A percentile compares a stretch with the other conserved stretches of the same genome.
Conservation (phyloP, 2,113 vertebrate genomes). For the Pipa parva region DNA sequence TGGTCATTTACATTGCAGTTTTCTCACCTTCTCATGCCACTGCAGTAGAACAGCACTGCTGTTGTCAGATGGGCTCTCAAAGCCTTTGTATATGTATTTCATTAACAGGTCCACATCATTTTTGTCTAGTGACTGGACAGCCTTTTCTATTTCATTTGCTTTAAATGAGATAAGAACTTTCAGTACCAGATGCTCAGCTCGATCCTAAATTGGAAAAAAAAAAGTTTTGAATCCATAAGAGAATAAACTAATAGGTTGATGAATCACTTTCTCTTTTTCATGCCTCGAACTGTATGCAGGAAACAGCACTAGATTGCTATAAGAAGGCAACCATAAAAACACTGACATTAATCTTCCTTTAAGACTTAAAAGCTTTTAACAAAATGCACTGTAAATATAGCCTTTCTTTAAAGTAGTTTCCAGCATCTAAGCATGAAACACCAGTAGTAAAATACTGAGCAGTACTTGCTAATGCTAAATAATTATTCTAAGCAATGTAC, state of each 20-base stretch:
- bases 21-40: conserved; percentile 92
- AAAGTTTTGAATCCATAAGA: too few relatives aligned
- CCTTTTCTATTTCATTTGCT: conserved; percentile 92
- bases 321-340: too few relatives aligned
- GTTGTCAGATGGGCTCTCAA: conserved; percentile 93
- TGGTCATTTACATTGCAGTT: background rate
- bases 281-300: too few relatives aligned
- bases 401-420: too few relatives aligned
- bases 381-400: too few relatives aligned
- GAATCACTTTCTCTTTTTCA: background rate
- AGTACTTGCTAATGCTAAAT: too few relatives aligned
- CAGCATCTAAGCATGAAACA: too few relatives aligned
- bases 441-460: too few relatives aligned
- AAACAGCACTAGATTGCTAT: too few relatives aligned
- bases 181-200: conserved; percentile 87
- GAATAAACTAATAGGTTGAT: rapidly evolving
- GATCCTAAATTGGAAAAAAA: conserved; percentile 72
- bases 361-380: too few relatives aligned
- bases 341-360: too few relatives aligned
- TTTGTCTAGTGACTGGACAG: conserved; percentile 89
- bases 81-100: conserved; percentile 99
- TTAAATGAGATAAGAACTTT: conserved; percentile 96
- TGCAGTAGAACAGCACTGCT: conserved; percentile 92
- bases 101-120: conserved; percentile 90
- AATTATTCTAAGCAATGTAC: too few relatives aligned